Base-by-base conservation (phyloP, 2,113 vertebrate genomes). In the Irena cyanogastra region DNA sequence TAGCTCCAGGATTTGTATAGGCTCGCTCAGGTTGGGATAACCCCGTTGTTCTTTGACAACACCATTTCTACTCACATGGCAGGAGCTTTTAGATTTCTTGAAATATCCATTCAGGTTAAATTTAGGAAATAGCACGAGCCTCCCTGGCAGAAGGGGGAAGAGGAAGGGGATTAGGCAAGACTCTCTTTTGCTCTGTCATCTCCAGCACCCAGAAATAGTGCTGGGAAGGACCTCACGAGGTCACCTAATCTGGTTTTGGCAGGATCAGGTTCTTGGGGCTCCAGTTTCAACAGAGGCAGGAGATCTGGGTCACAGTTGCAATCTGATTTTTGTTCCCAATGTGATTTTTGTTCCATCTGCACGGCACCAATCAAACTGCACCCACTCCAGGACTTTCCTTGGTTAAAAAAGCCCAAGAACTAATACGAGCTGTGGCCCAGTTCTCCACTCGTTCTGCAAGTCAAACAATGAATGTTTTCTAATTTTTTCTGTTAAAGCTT, bases 181-280 rank as follows among this genome's bases (percentile, higher is more conserved):
- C 12, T 50, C 33, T 22, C n/a, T 37, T 52, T 53, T 61, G 85
- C 71, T 85, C n/a, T 41, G 26, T 33, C 31, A 18, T 57, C 68
- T 56, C 49, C 77, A 49, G 2, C 3, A 49, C 21, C 72, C 68
- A 88, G 42, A 76, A 88, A 91, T 74, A 93, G 92, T 22, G n/a
- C 83, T 74, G 77, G 59, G 52, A 53, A 77, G 74, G 72, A 60
- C 72, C 79, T 85, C 56, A 12, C 0, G 41, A 52, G 74, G 65
- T 56, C 66, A 80, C 5, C 47, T 92, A 7, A 79, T 49, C 88
- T 45, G 9, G 11, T 41, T 74, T 78, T 52, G 5, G 42, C 47
- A 63, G 93, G 87, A 39, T 91, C 47, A 9, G 2, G 33, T 87
- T 91, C 69, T 33, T 56, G 59, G 35, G 68, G 80, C 81, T 96